Conservation (phyloP, 1,140 invertebrate species). For the Cydia pomonella region DNA sequence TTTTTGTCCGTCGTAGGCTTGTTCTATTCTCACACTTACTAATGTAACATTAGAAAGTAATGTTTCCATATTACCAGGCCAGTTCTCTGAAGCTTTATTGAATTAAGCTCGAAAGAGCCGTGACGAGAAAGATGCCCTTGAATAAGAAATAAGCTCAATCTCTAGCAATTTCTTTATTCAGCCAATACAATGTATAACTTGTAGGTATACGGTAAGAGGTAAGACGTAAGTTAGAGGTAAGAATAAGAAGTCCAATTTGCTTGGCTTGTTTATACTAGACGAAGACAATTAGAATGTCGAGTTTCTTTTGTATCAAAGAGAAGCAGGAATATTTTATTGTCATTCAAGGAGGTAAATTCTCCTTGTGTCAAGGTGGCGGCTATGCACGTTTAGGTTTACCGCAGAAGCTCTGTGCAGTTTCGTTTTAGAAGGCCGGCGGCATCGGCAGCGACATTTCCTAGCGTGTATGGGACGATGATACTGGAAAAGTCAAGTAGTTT, state of each 20-base stretch:
- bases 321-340: background rate
- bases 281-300: background rate
- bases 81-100: no score
- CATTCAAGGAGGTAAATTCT: background rate
- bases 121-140: background rate
- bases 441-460: no score
- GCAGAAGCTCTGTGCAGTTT: no score
- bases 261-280: conserved; percentile 8
- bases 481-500: no score
- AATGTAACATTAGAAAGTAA: no score
- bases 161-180: background rate
- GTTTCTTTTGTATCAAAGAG: background rate
- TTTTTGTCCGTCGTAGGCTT: background rate
- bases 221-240: background rate
- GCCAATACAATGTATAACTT: conserved; percentile 6
- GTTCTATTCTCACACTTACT: background rate
- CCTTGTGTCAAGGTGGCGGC: no score
- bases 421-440: no score
- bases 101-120: no score
- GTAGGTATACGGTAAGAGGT: background rate
- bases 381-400: background rate
- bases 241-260: conserved; percentile 6
- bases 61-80: no score
- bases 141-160: conserved; percentile 12
- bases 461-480: no score